phyloP scores from a whole-genome alignment of 2,113 vertebrate species.

The Silurus glanis region DNA sequence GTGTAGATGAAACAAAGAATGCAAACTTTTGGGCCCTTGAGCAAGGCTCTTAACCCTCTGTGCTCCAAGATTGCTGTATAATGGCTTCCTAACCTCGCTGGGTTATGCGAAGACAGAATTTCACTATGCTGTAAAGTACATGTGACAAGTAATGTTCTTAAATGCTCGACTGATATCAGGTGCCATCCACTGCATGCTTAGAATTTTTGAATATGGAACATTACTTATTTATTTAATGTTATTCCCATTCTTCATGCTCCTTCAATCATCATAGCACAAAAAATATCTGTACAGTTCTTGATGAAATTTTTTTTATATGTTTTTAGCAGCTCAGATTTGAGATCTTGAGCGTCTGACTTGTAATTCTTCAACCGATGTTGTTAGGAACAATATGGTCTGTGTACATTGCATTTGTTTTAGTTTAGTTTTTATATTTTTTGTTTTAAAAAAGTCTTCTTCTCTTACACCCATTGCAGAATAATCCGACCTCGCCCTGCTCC shows the following conservation, averaged over 20 bases:
- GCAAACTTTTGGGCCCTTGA: neutral
- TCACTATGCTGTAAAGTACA: too few species aligned
- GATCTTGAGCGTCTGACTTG: neutral
- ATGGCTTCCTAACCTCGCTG: too few species aligned
- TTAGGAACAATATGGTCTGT: neutral
- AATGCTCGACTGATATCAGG: neutral
- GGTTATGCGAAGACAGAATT: too few species aligned
- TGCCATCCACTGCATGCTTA: neutral
- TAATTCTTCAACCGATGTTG: neutral
- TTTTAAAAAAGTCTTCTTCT: too few species aligned
- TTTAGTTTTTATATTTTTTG: too few species aligned
- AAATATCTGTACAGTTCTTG: neutral
- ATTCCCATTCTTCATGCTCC: neutral
- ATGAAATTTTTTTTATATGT: neutral
- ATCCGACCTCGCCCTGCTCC: too few species aligned
- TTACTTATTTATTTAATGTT: neutral
- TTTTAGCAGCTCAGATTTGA: neutral
- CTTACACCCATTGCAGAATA: too few species aligned
- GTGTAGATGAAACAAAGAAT: neutral
- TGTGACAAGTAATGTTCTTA: neutral
- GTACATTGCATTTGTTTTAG: too few species aligned
- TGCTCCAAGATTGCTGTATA: too few species aligned
- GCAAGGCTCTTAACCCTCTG: too few species aligned
- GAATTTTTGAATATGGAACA: neutral
- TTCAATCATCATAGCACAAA: neutral